Conservation (phyloP, 2,113 vertebrate species). For the Ochotona curzoniae region DNA sequence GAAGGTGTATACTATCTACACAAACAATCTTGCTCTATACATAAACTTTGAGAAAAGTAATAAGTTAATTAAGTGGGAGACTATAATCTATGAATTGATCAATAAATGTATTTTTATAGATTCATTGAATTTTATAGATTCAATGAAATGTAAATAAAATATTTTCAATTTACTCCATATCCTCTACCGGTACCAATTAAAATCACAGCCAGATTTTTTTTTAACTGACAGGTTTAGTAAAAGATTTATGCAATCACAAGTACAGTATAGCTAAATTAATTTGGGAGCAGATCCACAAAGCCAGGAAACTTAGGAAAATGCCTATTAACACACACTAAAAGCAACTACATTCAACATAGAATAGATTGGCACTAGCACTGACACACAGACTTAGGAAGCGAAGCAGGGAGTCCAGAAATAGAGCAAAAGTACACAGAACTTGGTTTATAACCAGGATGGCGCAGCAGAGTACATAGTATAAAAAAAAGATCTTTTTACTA, state of each 20-base stretch:
- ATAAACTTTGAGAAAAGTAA: background rate
- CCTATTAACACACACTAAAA: background rate
- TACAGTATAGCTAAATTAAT: conserved; percentile 30
- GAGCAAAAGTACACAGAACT: background rate
- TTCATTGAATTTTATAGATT: background rate
- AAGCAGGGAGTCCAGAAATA: conserved; percentile 6
- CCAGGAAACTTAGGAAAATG: background rate
- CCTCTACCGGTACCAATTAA: conserved; percentile 27
- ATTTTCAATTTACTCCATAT: background rate
- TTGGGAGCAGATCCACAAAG: conserved; percentile 23
- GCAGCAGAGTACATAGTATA: background rate
- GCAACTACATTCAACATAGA: conserved; percentile 8
- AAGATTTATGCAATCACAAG: conserved; percentile 25
- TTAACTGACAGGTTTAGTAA: background rate
- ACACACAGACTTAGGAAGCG: background rate
- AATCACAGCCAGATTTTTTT: background rate
- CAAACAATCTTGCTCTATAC: background rate
- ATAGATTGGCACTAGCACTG: background rate
- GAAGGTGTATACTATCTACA: background rate
- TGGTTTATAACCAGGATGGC: background rate
- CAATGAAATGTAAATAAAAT: conserved; percentile 8
- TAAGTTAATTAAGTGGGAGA: background rate
- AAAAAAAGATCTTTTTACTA: background rate
- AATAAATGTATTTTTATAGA: too few relatives aligned
- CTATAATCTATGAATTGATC: background rate